Evolutionary conservation across 1,140 invertebrate genomes (phyloP), one percentile per base, ranked within the genome.

Genomic region (Tetraneura akinire): DNA sequence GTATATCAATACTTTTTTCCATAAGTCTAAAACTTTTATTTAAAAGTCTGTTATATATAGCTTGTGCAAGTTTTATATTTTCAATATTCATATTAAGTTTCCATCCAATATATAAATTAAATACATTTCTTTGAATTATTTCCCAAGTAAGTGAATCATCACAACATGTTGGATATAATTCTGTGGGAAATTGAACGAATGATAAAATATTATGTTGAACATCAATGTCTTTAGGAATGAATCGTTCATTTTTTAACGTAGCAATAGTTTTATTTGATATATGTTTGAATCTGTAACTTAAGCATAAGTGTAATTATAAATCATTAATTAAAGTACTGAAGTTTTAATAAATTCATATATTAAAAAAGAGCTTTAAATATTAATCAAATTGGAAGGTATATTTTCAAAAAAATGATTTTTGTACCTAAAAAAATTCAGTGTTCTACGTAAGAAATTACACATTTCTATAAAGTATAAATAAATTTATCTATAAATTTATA

Each of bases 11-110:
- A 26, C n/a, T 45, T 57, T 6, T 62, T 13, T 78, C 74, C 18
- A 62, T n/a, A 60, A 60, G 53, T 45, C 74, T 62, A 18, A 62
- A 60, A 47, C 74, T 78, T 29, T 78, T 78, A 47, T 78, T 78
- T 23, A 2, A 10, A 23, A 78, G 16, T 29, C 74, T 78, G 18
- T 47, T 21, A 6, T 78, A 78, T 62, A 62, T 29, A 11, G 1
- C n/a, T 78, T 45, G 37, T 60, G 55, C 74, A 60, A 29, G 4
- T 62, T 78, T n/a, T 13, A 78, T 8, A 29, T 26, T n/a, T 60
- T 42, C 32, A 0, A 45, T 14, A 26, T 78, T 10, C 55, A 78
- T 78, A 23, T 78, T 37, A 47, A 78, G 23, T 78, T 62, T 78
- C 51, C 74, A 78, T 45, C 0, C 14, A 16, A 78, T 3, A 47